Conservation (phyloP, 2,888 invertebrate species). For the Nemoura dubitans region DNA sequence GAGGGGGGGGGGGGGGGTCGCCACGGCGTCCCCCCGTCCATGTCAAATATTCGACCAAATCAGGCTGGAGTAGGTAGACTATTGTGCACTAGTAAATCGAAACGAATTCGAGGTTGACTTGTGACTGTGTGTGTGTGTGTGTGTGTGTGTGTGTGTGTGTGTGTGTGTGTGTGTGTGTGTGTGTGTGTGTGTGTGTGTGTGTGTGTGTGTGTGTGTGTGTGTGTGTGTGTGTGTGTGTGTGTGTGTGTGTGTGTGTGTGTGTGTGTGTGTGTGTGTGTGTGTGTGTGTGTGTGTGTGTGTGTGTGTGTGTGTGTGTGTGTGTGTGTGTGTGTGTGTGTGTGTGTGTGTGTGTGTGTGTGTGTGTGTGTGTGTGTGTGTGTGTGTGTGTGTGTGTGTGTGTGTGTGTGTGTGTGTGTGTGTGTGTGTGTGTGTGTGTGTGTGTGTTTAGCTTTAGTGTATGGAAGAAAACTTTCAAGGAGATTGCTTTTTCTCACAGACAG, state of each 20-base stretch:
- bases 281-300: neutral
- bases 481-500: neutral
- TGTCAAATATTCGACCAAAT: neutral
- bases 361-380: neutral
- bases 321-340: neutral
- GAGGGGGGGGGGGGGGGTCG: slow-evolving; percentile 4
- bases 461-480: slow-evolving; percentile 17
- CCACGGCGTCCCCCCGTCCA: neutral
- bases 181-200: neutral
- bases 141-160: neutral
- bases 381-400: neutral
- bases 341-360: neutral
- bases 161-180: neutral
- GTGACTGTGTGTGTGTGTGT: slow-evolving; percentile 1
- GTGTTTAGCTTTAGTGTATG: neutral
- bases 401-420: neutral
- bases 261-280: neutral
- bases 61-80: neutral
- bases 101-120: neutral
- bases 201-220: neutral
- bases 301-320: neutral
- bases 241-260: neutral
- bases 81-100: neutral
- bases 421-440: neutral
- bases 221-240: neutral